Base-by-base conservation (phyloP, 2,888 invertebrate species). In the Limnephilus rhombicus region DNA sequence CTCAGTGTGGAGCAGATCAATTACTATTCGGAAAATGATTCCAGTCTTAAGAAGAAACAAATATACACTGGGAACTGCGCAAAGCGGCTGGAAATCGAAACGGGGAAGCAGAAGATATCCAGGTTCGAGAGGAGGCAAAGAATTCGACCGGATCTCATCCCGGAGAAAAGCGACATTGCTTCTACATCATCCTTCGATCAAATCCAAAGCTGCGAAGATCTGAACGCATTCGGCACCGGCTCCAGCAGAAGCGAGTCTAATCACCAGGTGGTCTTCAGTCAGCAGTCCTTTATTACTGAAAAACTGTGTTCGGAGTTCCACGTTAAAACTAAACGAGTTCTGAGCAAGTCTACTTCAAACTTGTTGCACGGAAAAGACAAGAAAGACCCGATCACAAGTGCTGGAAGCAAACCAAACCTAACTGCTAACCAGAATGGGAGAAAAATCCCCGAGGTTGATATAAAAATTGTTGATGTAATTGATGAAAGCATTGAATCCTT, bases 231-330 rank as follows among this genome's bases (percentile, higher is more conserved):
- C 95, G 95, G 97, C 94, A 96, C 95, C 31, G 96, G 96, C 83
- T 96, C 97, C 94, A 94, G 80, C 93, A 97, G 95, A 95, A 97
- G 96, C 94, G 97, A 95, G 94, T 97, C 95, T 94, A 97, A 95
- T 95, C 97, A 96, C 90, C 96, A 96, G 95, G 96, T 96, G 13
- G 96, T 96, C 94, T 96, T 95, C 94, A 96, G 96, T 93, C 97
- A 97, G 91, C 97, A 97, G 94, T 97, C 97, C 0, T 97, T 96
- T 94, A 97, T 97, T 82, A 97, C 97, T 24, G 97, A 97, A 94
- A 97, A 97, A 94, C 95, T 97, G 49, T 97, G 97, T 95, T 97
- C 97, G 5, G 97, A 97, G 95, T 97, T 97, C 94, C 97, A 97
- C 94, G 97, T 97, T 0, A 97, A 97, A 95, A 97, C 97, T 11